Conservation (phyloP, 2,113 vertebrate genomes). For the Mormyrus iriodes region DNA sequence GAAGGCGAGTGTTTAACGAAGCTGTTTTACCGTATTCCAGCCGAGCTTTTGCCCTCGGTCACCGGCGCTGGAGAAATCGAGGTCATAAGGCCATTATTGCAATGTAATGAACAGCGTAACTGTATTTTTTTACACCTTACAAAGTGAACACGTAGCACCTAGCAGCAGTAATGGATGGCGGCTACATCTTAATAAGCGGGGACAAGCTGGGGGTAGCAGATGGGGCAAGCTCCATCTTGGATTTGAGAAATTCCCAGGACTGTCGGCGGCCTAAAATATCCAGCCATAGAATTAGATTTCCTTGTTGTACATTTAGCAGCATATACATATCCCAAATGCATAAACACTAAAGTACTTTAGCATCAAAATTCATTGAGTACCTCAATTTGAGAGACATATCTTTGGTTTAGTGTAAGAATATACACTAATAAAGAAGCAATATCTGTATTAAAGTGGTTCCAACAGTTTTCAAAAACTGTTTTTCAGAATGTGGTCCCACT, state of each 20-base stretch:
- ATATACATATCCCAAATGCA: not conserved
- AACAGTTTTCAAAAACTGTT: not conserved
- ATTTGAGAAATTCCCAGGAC: not conserved
- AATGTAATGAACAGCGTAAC: not conserved
- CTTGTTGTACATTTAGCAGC: not conserved
- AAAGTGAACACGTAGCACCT: too few relatives aligned
- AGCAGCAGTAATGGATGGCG: too few relatives aligned
- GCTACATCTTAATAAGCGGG: not conserved
- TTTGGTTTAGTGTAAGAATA: not conserved
- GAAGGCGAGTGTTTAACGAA: not conserved
- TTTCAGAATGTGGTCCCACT: not conserved
- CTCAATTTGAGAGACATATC: not conserved
- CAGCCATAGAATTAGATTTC: not conserved
- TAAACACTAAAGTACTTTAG: not conserved
- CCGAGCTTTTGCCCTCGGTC: not conserved
- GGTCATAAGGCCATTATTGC: conserved; percentile 7
- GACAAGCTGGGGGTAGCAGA: not conserved
- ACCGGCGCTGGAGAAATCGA: not conserved
- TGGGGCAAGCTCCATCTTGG: not conserved
- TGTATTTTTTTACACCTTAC: not conserved
- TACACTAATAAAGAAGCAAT: not conserved
- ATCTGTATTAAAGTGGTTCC: not conserved
- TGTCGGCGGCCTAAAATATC: not conserved
- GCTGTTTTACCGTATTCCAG: not conserved
- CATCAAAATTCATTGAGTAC: not conserved